Percentiles rank a stretch among this genome's conserved stretches.
Conservation (phyloP, 2,888 invertebrate species). For the Eubasilissa splendida region DNA sequence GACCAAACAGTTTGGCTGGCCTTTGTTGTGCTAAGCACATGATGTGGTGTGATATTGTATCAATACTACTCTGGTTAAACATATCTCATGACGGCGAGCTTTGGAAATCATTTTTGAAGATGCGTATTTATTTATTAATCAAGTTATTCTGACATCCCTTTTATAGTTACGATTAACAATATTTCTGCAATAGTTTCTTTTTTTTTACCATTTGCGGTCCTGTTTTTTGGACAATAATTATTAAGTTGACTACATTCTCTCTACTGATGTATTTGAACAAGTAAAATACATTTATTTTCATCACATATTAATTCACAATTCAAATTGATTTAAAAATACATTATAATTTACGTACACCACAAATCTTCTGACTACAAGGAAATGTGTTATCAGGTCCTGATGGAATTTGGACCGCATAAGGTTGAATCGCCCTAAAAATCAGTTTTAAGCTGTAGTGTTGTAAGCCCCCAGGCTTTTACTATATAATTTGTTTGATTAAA, state of each 20-base stretch:
- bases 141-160: conserved; percentile 14
- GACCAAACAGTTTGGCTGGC: background rate
- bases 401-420: too few species aligned
- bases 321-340: too few species aligned
- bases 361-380: too few species aligned
- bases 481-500: conserved; percentile 8
- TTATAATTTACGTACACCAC: too few species aligned
- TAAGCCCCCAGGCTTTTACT: conserved; percentile 1
- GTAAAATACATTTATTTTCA: too few species aligned
- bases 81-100: background rate
- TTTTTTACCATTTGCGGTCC: background rate
- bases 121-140: background rate
- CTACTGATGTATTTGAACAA: too few species aligned
- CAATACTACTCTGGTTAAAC: background rate
- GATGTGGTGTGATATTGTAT: background rate
- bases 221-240: too few species aligned
- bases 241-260: too few species aligned
- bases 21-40: conserved; percentile 21
- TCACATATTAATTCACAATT: too few species aligned
- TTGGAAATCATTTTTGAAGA: background rate
- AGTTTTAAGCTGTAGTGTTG: background rate
- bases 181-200: background rate
- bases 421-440: background rate
- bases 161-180: background rate
- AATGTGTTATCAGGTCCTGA: too few species aligned